Evolutionary conservation across 2,888 invertebrate species (phyloP).

Genomic region (Drosophila nigritarsus): DNA sequence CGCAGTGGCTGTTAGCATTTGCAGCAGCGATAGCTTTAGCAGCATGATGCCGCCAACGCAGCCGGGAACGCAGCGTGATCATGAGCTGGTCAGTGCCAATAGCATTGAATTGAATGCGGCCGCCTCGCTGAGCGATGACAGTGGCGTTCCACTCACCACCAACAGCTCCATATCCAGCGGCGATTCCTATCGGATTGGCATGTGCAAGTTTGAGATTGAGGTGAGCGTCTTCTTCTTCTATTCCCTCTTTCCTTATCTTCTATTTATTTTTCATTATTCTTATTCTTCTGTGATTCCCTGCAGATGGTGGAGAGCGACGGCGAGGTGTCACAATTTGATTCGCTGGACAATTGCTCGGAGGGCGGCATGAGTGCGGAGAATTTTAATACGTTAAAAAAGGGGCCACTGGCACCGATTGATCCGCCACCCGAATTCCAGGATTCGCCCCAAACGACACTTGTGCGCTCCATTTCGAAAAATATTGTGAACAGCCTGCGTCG

Average conservation of each 20-base stretch:
- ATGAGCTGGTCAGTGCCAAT: conserved; percentile 84
- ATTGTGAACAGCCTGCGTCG: conserved; percentile 79
- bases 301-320: conserved; percentile 93
- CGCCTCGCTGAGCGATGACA: conserved; percentile 85
- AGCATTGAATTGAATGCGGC: conserved; percentile 85
- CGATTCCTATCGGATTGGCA: conserved; percentile 84
- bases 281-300: neutral
- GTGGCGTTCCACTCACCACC: conserved; percentile 84
- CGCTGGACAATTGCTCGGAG: conserved; percentile 90
- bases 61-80: conserved; percentile 54
- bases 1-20: conserved; percentile 61
- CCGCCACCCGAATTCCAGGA: conserved; percentile 94
- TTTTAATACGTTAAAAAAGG: conserved; percentile 93
- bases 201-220: conserved; percentile 85
- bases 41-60: conserved; percentile 76
- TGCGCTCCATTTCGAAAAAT: conserved; percentile 82
- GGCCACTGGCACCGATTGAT: conserved; percentile 90
- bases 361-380: conserved; percentile 92
- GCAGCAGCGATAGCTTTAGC: conserved; percentile 83
- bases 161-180: conserved; percentile 85
- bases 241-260: neutral
- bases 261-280: neutral
- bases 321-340: conserved; percentile 92
- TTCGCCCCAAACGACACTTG: conserved; percentile 84
- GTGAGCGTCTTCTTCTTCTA: conserved; percentile 49